phyloP scores from a whole-genome alignment of 2,888 invertebrate species.

The Torymus auratus region DNA sequence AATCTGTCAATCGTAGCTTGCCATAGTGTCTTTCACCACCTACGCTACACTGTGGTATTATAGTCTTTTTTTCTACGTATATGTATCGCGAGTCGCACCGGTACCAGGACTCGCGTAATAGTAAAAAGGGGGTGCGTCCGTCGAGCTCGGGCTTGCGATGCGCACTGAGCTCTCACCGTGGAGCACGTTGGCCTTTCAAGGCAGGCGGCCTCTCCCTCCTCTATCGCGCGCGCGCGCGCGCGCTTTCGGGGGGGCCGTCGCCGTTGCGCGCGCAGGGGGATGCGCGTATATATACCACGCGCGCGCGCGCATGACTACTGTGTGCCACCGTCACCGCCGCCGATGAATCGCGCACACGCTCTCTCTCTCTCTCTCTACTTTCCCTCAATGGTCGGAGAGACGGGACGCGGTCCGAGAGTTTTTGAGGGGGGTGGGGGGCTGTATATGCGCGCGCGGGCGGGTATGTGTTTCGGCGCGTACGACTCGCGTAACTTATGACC shows the following conservation, averaged over 20 bases:
- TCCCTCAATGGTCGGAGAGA: constrained; percentile 53
- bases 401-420: constrained; percentile 9
- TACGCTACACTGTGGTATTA: too few species aligned
- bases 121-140: constrained; percentile 49
- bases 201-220: not conserved
- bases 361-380: constrained; percentile 59
- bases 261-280: not conserved
- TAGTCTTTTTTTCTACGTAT: too few species aligned
- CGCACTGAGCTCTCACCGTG: constrained; percentile 69
- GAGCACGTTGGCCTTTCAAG: constrained; percentile 48
- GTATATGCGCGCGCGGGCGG: constrained; percentile 26
- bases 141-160: constrained; percentile 70
- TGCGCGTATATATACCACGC: constrained; percentile 32
- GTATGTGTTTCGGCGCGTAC: constrained; percentile 59
- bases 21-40: too few species aligned
- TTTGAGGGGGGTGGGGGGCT: not conserved
- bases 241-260: constrained; percentile 43
- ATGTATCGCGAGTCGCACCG: not conserved
- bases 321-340: not conserved
- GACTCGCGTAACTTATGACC: constrained; percentile 70
- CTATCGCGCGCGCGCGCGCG: constrained; percentile 56
- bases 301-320: constrained; percentile 32
- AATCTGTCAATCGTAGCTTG: too few species aligned
- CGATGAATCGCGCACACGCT: constrained; percentile 44
- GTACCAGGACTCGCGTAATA: not conserved